Conservation (phyloP, 92 coral and sea anemone genomes). For the Actinostola sp. region DNA sequence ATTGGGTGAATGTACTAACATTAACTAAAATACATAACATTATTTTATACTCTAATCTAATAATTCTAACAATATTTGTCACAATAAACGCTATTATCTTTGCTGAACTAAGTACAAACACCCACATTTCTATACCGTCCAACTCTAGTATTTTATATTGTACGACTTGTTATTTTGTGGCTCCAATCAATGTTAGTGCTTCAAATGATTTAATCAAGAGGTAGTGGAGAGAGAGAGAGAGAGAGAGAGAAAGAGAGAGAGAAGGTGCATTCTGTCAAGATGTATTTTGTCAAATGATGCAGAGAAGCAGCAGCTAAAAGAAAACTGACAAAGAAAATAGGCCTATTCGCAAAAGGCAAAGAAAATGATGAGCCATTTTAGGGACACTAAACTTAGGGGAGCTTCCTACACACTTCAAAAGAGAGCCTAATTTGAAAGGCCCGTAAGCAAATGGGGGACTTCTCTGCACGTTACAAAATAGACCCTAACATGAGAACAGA, state of each 20-base stretch:
- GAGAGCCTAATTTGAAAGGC: slow-evolving; percentile 21
- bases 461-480: slow-evolving; percentile 24
- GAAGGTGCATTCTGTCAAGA: neutral
- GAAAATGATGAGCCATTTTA: slow-evolving; percentile 13
- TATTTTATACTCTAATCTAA: slow-evolving; percentile 17
- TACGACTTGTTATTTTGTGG: slow-evolving; percentile 19
- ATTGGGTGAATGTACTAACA: slow-evolving; percentile 18
- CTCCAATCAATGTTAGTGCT: slow-evolving; percentile 17
- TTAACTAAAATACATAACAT: slow-evolving; percentile 12
- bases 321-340: neutral
- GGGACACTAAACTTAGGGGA: slow-evolving; percentile 9
- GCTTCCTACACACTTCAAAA: slow-evolving; percentile 2
- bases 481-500: slow-evolving; percentile 6
- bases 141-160: neutral
- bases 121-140: neutral
- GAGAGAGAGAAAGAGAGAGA: slow-evolving; percentile 1
- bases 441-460: slow-evolving; percentile 3
- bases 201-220: neutral
- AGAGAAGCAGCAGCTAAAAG: too few species aligned
- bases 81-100: slow-evolving; percentile 5
- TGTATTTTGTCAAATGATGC: too few species aligned
- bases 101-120: slow-evolving; percentile 5
- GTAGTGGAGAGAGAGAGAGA: too few species aligned
- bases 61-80: slow-evolving; percentile 7
- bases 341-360: neutral